A percentile compares a stretch with the other conserved stretches of the same genome.
These are phyloP conservation scores for Nyctibius bracteatus DNA, from an alignment of 2,113 vertebrate genomes.

Conservation along the genomic window DNA sequence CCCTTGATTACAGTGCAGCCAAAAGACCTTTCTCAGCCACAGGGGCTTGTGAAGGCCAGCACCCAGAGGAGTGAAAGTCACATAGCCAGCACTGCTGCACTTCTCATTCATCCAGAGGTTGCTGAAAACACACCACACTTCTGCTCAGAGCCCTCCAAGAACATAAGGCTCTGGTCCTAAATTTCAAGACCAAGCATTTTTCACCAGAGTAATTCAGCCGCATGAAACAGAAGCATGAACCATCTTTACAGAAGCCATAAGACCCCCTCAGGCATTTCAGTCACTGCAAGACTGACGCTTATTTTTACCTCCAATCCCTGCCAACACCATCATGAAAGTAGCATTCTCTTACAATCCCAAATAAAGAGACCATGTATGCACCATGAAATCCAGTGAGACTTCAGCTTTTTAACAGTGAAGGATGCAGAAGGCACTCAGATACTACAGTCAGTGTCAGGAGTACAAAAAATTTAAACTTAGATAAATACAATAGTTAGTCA, in stretches of 20 bases:
- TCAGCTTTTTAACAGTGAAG: not conserved
- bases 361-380: not conserved
- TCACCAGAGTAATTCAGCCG: not conserved
- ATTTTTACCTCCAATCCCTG: not conserved
- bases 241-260: not conserved
- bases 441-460: not conserved
- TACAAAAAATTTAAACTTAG: not conserved
- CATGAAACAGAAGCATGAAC: not conserved
- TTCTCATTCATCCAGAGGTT: not conserved
- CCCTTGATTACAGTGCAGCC: not conserved
- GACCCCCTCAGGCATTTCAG: not conserved
- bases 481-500: not conserved
- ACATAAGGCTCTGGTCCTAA: not conserved
- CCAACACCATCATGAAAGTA: not conserved
- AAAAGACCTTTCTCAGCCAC: not conserved
- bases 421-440: not conserved
- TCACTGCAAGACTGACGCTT: not conserved
- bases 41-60: not conserved
- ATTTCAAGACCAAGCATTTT: not conserved
- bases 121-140: not conserved
- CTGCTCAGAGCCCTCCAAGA: not conserved
- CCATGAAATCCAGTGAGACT: not conserved
- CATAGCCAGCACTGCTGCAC: not conserved
- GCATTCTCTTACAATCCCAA: not conserved
- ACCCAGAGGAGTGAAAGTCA: fast-evolving